Base-by-base conservation (phyloP, 1,140 invertebrate species). In the Heliconius himera region DNA sequence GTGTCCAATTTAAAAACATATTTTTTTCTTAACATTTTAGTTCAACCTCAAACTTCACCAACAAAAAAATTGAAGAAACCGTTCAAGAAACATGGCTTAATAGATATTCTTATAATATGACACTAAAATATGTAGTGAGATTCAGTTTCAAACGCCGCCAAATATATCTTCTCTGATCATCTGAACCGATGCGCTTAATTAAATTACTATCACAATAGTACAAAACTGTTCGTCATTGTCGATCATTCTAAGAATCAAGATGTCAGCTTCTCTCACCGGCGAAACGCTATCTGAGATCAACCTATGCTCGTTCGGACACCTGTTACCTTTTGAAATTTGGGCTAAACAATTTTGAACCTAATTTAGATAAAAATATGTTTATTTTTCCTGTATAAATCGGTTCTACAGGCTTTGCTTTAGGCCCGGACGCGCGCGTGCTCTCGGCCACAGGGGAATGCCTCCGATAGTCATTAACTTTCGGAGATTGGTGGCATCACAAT, bases 391-490 rank as follows among this genome's bases (percentile, higher is more conserved):
- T 26, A 20, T 36, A 51, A 13, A 36, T 29, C 18, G 13, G 41
- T 66, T 22, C 36, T 29, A 51, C 33, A 66, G 16, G 5, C 46
- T 49, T 70, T 26, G 72, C 77, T 76, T 73, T 74, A 60, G 75
- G 73, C 73, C 29, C 29, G 73, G 77, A 77, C 76, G 36, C 60
- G 78, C 79, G 80, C 84, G 81, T 86, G 84, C 83, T 85, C 84
- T 82, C 83, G 78, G 83, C 86, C 86, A 81, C 80, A 79, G 87
- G 87, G 85, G 87, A 90, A 90, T 91, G 89, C 90, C 91, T 91
- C 88, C 86, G 84, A 87, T 85, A 89, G 85, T 93, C 91, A 91
- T 93, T 93, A 93, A 91, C 78, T 93, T 93, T 91, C 81, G 88
- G 86, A 88, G 86, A 88, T 89, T 87, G 87, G 85, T 88, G 86